A percentile compares a stretch with the other conserved stretches of the same genome.
Conservation (phyloP, 1,140 invertebrate species). For the Aphaenogaster ashmeadi region DNA sequence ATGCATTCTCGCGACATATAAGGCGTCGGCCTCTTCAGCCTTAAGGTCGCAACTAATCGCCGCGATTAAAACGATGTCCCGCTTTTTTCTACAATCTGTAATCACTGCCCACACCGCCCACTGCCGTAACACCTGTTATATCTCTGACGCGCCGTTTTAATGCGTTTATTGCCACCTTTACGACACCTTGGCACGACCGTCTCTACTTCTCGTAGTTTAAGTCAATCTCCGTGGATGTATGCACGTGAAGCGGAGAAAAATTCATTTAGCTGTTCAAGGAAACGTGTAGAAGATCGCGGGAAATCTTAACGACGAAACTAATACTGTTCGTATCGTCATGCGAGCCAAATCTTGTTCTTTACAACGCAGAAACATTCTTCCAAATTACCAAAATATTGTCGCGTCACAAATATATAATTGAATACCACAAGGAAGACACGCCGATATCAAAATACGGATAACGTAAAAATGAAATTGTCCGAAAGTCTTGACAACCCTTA, state of each 20-base stretch:
- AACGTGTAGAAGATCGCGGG: neutral
- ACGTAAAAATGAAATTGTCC: neutral
- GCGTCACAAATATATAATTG: neutral
- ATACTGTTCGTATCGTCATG: neutral
- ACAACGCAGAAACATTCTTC: neutral
- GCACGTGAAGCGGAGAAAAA: neutral
- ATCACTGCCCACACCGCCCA: constrained; percentile 40
- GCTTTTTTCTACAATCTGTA: constrained; percentile 24
- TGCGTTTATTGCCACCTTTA: constrained; percentile 33
- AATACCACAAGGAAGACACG: neutral
- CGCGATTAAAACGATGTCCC: constrained; percentile 40
- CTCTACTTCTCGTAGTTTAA: neutral
- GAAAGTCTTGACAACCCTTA: neutral
- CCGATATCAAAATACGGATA: neutral
- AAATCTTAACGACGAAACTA: neutral
- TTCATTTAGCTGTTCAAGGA: neutral
- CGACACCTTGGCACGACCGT: neutral
- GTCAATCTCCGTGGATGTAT: neutral
- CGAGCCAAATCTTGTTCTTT: neutral
- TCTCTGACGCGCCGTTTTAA: neutral
- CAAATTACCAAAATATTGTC: constrained; percentile 2
- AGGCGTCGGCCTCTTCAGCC: constrained; percentile 29
- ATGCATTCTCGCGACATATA: constrained; percentile 47
- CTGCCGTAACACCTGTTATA: constrained; percentile 15
- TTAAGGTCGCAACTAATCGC: constrained; percentile 32